Evolutionary conservation across 2,797 vertebrate genomes (phyloP).

Genomic region (Poeciliopsis presidionis): DNA sequence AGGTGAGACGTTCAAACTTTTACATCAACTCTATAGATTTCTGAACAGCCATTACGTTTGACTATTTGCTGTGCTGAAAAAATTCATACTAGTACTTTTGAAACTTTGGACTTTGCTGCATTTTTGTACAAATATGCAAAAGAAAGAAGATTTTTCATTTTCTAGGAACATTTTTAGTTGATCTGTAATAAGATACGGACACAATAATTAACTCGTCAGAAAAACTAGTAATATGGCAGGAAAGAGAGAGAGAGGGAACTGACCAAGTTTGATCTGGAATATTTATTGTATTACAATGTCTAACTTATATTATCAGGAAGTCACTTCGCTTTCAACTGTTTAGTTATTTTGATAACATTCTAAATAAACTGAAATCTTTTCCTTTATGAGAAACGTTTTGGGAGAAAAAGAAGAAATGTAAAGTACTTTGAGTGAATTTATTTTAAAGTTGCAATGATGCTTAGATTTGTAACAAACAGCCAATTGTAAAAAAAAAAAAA

Average conservation of each 20-base stretch:
- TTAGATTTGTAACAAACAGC: neutral
- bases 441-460: neutral
- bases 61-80: too few species aligned
- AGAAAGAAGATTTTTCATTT: neutral
- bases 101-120: neutral
- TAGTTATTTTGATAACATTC: neutral
- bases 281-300: neutral
- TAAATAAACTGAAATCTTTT: neutral
- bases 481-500: neutral
- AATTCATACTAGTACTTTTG: neutral
- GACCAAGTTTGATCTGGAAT: neutral
- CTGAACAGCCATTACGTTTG: neutral
- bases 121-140: neutral
- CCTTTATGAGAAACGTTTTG: neutral
- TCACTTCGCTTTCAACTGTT: neutral
- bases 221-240: too few species aligned
- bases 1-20: neutral
- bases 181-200: neutral
- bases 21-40: neutral
- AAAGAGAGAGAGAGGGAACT: too few species aligned
- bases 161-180: neutral
- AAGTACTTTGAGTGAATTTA: neutral
- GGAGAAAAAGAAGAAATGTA: neutral
- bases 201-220: too few species aligned
- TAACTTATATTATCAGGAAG: neutral